A percentile compares a stretch with the other conserved stretches of the same genome.
Conservation (phyloP, 2,113 vertebrate species). For the Sylvilagus bachmani region DNA sequence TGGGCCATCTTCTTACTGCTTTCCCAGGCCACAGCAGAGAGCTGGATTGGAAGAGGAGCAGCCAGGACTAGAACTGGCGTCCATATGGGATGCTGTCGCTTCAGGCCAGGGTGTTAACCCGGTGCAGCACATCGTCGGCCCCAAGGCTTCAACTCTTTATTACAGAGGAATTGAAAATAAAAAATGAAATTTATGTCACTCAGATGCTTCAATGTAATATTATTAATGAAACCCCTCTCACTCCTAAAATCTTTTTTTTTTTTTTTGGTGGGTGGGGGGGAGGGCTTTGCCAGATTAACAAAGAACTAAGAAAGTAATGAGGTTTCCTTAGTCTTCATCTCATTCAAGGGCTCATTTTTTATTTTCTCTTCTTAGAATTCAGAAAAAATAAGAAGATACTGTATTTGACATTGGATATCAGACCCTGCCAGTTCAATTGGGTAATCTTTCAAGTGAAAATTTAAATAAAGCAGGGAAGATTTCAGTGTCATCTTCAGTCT, state of each 20-base stretch:
- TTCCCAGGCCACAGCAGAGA: too few relatives aligned
- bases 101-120: too few relatives aligned
- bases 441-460: constrained; percentile 21
- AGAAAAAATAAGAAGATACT: constrained; percentile 3
- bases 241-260: neutral
- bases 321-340: constrained; percentile 11
- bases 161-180: constrained; percentile 36
- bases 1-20: too few relatives aligned
- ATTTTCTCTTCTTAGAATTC: constrained; percentile 25
- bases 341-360: neutral
- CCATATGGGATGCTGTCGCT: too few relatives aligned
- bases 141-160: constrained; percentile 25
- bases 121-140: too few relatives aligned
- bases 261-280: too few relatives aligned
- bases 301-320: neutral
- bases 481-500: neutral
- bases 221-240: neutral
- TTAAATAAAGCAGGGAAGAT: constrained; percentile 5
- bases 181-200: constrained; percentile 35
- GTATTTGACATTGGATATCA: neutral
- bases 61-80: too few relatives aligned
- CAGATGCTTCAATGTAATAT: neutral
- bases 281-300: neutral
- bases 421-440: neutral
- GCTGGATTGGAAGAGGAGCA: too few relatives aligned